Percentiles rank a stretch among this genome's conserved stretches.
These are phyloP conservation scores for Lagria hirta DNA, from an alignment of 2,888 invertebrate genomes.

Conservation along the genomic window DNA sequence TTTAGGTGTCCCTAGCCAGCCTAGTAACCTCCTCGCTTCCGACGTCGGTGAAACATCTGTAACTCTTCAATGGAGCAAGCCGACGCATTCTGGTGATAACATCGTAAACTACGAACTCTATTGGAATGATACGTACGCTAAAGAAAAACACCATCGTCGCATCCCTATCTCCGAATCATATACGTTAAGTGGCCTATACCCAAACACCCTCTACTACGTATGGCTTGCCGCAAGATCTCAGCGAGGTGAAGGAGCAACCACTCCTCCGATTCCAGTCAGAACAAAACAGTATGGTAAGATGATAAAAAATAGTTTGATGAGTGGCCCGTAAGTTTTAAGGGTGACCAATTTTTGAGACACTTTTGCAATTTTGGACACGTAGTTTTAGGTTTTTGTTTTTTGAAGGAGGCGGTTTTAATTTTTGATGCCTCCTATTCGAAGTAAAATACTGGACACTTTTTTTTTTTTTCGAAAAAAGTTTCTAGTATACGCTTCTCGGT, in stretches of 20 bases:
- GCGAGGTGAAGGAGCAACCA: slow-evolving; percentile 92
- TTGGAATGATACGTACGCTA: slow-evolving; percentile 95
- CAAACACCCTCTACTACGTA: slow-evolving; percentile 95
- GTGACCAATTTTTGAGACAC: slow-evolving; percentile 4
- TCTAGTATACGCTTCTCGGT: too few relatives aligned
- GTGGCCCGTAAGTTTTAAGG: slow-evolving; percentile 16
- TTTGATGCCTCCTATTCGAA: too few relatives aligned
- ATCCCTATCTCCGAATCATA: slow-evolving; percentile 83
- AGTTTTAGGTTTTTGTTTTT: not conserved
- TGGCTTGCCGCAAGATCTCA: slow-evolving; percentile 94
- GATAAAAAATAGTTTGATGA: slow-evolving; percentile 21
- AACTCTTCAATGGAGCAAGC: slow-evolving; percentile 89
- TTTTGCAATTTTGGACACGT: slow-evolving; percentile 4
- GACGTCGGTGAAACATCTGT: slow-evolving; percentile 90
- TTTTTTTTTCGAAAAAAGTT: too few relatives aligned
- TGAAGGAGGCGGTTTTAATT: too few relatives aligned
- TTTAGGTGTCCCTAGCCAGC: slow-evolving; percentile 94
- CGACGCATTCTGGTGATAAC: slow-evolving; percentile 87
- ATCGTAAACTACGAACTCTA: slow-evolving; percentile 95
- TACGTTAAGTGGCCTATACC: slow-evolving; percentile 87
- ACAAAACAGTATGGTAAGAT: slow-evolving; percentile 98
- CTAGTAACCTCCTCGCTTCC: slow-evolving; percentile 82
- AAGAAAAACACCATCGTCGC: slow-evolving; percentile 82
- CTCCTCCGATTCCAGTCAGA: slow-evolving; percentile 89
- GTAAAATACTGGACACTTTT: too few relatives aligned